These are phyloP conservation scores for Phoenoteleia sp. DNA, from an alignment of 2,888 invertebrate species.

Conservation along the genomic window DNA sequence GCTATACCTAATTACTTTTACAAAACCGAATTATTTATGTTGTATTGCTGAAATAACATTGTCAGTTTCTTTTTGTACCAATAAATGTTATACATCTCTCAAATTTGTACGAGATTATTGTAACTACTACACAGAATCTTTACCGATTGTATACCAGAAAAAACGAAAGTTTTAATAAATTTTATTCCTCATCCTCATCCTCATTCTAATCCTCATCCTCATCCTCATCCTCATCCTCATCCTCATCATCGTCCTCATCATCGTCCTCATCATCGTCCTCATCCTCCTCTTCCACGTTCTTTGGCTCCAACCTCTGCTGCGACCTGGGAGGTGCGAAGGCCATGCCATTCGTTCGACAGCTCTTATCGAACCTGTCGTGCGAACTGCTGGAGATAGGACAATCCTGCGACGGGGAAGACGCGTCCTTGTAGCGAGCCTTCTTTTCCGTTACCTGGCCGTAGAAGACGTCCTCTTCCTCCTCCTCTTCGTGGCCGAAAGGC, in stretches of 20 bases:
- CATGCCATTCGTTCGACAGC: conserved; percentile 27
- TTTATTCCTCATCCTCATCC: too few relatives aligned
- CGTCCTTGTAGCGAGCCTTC: conserved; percentile 31
- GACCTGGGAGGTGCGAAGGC: background rate
- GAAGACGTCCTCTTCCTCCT: conserved; percentile 72
- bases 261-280: conserved; percentile 49
- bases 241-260: conserved; percentile 48
- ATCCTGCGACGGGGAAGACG: conserved; percentile 60
- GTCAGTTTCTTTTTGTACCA: too few relatives aligned
- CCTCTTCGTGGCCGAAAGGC: conserved; percentile 67
- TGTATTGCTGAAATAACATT: too few relatives aligned
- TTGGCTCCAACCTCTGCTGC: conserved; percentile 37
- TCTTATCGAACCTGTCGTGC: conserved; percentile 53
- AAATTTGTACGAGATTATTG: too few relatives aligned
- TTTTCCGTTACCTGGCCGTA: conserved; percentile 54
- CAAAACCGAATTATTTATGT: too few relatives aligned
- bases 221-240: too few relatives aligned
- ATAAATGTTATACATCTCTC: too few relatives aligned
- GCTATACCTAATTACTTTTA: too few relatives aligned
- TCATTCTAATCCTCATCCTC: too few relatives aligned
- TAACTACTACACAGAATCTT: too few relatives aligned
- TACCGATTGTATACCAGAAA: too few relatives aligned
- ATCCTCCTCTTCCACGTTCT: conserved; percentile 29
- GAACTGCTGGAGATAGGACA: conserved; percentile 68
- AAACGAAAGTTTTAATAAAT: too few relatives aligned